phyloP scores from a whole-genome alignment of 2,113 vertebrate genomes.

The Spea bombifrons region DNA sequence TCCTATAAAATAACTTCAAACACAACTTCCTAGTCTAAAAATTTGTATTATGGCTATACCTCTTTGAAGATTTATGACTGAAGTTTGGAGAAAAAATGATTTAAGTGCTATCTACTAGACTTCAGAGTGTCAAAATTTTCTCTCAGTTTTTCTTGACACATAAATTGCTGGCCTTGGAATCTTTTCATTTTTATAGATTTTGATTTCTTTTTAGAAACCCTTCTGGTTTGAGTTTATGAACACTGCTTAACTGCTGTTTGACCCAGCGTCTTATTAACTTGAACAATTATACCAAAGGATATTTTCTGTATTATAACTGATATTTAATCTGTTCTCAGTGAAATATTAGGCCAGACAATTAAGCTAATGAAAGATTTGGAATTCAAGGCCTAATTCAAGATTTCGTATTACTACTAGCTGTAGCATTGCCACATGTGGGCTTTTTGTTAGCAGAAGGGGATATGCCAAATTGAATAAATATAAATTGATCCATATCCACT shows the following conservation, averaged over 20 bases:
- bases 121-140: slow-evolving; percentile 92
- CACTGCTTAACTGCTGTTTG: slow-evolving; percentile 72
- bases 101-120: slow-evolving; percentile 99
- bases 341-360: too few relatives aligned
- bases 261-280: slow-evolving; percentile 70
- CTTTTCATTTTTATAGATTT: slow-evolving; percentile 71
- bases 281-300: slow-evolving; percentile 62
- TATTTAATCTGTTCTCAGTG: too few relatives aligned
- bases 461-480: too few relatives aligned
- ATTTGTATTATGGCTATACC: slow-evolving; percentile 99
- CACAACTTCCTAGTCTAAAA: slow-evolving; percentile 98
- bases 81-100: slow-evolving; percentile 99
- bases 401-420: too few relatives aligned
- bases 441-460: too few relatives aligned
- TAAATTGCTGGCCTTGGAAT: slow-evolving; percentile 84
- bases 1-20: slow-evolving; percentile 99
- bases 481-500: too few relatives aligned
- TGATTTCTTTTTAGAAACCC: slow-evolving; percentile 81
- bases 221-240: slow-evolving; percentile 69
- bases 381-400: too few relatives aligned
- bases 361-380: too few relatives aligned
- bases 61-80: slow-evolving; percentile 98
- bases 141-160: slow-evolving; percentile 96
- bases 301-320: too few relatives aligned
- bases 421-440: too few relatives aligned